Percentiles rank a stretch among this genome's conserved stretches.
These are phyloP conservation scores for Crotalus helleri DNA, from an alignment of 2,113 vertebrate species.

Conservation along the genomic window DNA sequence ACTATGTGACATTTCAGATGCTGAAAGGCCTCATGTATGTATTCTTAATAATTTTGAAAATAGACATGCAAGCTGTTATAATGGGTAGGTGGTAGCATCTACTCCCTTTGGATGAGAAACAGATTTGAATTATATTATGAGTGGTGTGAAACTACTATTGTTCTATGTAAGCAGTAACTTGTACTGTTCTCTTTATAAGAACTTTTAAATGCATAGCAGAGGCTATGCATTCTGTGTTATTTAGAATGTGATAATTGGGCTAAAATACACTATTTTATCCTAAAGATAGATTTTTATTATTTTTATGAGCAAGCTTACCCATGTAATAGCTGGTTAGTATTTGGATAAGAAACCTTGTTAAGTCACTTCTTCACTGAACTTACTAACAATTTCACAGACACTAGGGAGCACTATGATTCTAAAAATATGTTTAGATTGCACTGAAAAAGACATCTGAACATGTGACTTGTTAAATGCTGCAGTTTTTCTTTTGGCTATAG, in stretches of 20 bases:
- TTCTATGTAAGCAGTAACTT: not conserved
- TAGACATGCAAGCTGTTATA: not conserved
- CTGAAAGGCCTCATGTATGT: not conserved
- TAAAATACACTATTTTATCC: not conserved
- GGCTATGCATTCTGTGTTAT: not conserved
- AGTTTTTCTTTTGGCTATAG: conserved; percentile 17
- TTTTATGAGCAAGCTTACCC: not conserved
- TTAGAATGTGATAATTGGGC: not conserved
- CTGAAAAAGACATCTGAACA: conserved; percentile 27
- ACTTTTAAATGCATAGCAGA: not conserved
- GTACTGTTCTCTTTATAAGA: not conserved
- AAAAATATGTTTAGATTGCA: conserved; percentile 29
- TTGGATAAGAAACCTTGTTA: not conserved
- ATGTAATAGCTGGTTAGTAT: not conserved
- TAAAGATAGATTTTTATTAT: conserved; percentile 1
- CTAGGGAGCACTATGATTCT: conserved; percentile 30
- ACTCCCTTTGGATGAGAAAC: not conserved
- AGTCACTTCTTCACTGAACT: conserved; percentile 27
- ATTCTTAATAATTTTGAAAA: not conserved
- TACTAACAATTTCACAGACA: conserved; percentile 28
- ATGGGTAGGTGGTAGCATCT: too few relatives aligned
- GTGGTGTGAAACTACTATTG: not conserved
- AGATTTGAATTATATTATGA: not conserved
- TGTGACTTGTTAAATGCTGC: not conserved
- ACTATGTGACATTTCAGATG: not conserved